phyloP scores from a whole-genome alignment of 2,797 vertebrate genomes.

The Tragopan temminckii region DNA sequence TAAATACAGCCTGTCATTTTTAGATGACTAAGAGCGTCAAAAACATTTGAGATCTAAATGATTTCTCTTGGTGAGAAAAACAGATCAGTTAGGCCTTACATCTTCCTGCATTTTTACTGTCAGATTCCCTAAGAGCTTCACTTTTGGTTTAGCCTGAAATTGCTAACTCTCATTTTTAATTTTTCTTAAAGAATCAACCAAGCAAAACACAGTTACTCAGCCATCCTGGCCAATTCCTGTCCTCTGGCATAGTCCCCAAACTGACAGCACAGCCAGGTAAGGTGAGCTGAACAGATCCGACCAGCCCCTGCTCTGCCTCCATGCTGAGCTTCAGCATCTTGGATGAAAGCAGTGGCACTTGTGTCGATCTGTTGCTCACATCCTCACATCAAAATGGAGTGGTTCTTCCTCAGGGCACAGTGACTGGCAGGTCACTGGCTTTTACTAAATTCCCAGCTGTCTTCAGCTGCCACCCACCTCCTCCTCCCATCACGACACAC shows the following conservation, averaged over 20 bases:
- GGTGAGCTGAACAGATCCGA: accelerated
- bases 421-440: not conserved
- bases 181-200: not conserved
- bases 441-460: slow-evolving; percentile 38
- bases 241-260: accelerated
- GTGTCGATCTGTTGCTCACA: not conserved
- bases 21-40: slow-evolving; percentile 26
- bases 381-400: slow-evolving; percentile 11
- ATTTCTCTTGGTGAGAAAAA: slow-evolving; percentile 40
- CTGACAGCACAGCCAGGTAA: not conserved
- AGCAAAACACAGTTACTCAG: accelerated
- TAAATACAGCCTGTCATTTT: slow-evolving; percentile 59
- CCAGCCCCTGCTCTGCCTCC: not conserved
- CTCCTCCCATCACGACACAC: not conserved
- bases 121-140: not conserved
- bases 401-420: not conserved
- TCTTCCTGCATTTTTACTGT: not conserved
- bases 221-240: not conserved
- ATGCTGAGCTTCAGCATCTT: not conserved
- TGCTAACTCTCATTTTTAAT: not conserved
- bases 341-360: not conserved
- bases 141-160: slow-evolving; percentile 22
- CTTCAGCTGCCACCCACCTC: not conserved
- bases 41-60: slow-evolving; percentile 43
- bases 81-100: not conserved